These are phyloP conservation scores for Microplitis deprimator DNA, from an alignment of 2,888 invertebrate species.

Conservation along the genomic window DNA sequence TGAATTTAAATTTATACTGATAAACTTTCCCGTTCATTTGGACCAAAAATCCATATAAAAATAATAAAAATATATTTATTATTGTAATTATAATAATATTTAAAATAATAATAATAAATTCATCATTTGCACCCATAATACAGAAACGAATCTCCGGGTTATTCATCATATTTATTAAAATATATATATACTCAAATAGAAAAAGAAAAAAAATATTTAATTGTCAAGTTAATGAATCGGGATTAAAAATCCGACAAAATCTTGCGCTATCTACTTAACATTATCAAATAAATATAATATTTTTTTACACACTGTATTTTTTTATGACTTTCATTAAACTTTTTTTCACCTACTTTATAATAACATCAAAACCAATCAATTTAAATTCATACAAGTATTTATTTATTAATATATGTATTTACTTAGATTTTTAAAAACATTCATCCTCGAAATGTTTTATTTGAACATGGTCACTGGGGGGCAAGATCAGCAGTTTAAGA, in stretches of 20 bases:
- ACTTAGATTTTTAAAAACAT: too few relatives aligned
- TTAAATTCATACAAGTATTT: neutral
- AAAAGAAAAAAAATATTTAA: constrained; percentile 6
- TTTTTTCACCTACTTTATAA: neutral
- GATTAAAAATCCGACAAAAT: neutral
- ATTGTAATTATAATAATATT: neutral
- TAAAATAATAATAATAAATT: neutral
- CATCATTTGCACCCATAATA: constrained; percentile 4
- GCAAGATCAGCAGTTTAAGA: constrained; percentile 28
- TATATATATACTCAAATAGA: neutral
- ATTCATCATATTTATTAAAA: constrained; percentile 1
- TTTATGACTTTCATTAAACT: constrained; percentile 18
- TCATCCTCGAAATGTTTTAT: neutral
- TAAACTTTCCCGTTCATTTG: neutral
- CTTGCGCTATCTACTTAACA: constrained; percentile 43
- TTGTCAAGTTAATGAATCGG: neutral
- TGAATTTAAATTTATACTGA: neutral
- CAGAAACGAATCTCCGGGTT: neutral
- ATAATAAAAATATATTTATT: neutral
- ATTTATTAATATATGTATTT: too few relatives aligned
- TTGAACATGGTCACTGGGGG: neutral
- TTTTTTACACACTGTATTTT: constrained; percentile 37
- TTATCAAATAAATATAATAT: constrained; percentile 48
- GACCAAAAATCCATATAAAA: neutral
- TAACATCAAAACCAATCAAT: constrained; percentile 16